Conservation (phyloP, 2,797 vertebrate species). For the Naso thynnoides region DNA sequence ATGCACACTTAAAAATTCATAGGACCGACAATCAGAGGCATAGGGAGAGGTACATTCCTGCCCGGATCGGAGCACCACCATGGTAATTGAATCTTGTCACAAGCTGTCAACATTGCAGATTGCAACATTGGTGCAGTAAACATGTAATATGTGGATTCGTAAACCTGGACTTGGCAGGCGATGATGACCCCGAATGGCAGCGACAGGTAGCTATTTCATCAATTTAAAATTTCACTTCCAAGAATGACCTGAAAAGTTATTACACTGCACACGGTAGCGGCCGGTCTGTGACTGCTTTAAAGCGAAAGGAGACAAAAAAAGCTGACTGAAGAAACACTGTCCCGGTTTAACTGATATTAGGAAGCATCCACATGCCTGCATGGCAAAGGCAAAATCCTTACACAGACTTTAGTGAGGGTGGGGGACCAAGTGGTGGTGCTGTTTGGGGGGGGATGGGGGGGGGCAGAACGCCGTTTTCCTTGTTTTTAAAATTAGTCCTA, state of each 20-base stretch:
- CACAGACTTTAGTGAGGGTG: too few relatives aligned
- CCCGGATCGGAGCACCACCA: slow-evolving; percentile 12
- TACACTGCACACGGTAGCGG: slow-evolving; percentile 16
- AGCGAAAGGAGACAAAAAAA: slow-evolving; percentile 1
- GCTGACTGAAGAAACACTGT: slow-evolving; percentile 9
- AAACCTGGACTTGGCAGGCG: slow-evolving; percentile 10
- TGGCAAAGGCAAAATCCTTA: too few relatives aligned
- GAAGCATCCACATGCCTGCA: background rate
- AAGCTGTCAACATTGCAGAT: slow-evolving; percentile 39
- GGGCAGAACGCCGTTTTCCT: too few relatives aligned
- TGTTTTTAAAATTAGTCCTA: too few relatives aligned
- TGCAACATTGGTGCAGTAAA: slow-evolving; percentile 31
- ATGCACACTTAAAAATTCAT: slow-evolving; percentile 47
- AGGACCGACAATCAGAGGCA: slow-evolving; percentile 16
- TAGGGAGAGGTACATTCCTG: slow-evolving; percentile 9
- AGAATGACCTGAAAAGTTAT: slow-evolving; percentile 34
- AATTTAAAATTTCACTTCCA: slow-evolving; percentile 27
- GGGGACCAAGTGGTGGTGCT: too few relatives aligned
- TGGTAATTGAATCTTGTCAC: slow-evolving; percentile 36
- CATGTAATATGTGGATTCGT: slow-evolving; percentile 28
- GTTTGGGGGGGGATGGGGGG: too few relatives aligned
- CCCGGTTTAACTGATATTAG: slow-evolving; percentile 21
- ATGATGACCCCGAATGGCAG: slow-evolving; percentile 12
- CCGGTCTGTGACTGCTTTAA: slow-evolving; percentile 14
- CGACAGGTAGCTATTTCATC: slow-evolving; percentile 21